Evolutionary conservation across 1,140 invertebrate genomes (phyloP), one percentile per base, ranked within the genome.

Genomic region (Plectus sambesii): DNA sequence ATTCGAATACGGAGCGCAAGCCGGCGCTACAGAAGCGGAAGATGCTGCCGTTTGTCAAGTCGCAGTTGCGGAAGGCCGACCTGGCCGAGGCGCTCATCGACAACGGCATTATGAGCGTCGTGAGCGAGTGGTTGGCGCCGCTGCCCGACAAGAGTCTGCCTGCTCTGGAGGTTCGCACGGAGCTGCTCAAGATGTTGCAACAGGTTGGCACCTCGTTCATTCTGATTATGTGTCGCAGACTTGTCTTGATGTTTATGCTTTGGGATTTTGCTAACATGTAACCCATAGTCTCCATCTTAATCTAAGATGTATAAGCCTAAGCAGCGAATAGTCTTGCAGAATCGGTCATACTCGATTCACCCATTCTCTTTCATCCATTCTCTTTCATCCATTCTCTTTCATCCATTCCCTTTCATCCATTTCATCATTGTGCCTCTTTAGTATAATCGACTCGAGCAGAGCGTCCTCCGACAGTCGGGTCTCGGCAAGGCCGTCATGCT

Each of bases 401-500:
- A n/a, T n/a, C n/a, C 45, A 42, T 65, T 59, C 46, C 38, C 58
- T 6, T 46, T 66, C 24, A 55, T 55, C 47, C 57, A 58, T 49
- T 54, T 20, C 45, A 55, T 47, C 22, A 12, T 56, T 9, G 39
- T 38, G 9, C 41, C 35, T 19, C 75, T 78, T 26, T 68, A 92
- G 84, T 92, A 93, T 73, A 88, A 87, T 22, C 75, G 79, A 39
- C 81, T 92, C 51, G 86, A 88, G 67, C 84, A 87, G 64, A 80
- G 81, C 23, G 80, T 84, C 39, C 72, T 98, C 37, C 96, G 94
- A 71, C 63, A 68, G 27, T 66, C 59, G 87, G 92, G 35, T 87
- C 94, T 61, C 86, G 92, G 24, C 92, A 96, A 66, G 72, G 93
- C 93, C 53, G 87, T 99, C 0, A 99, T 98, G 93, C 97, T 97